A percentile compares a stretch with the other conserved stretches of the same genome.
Conservation (phyloP, 2,888 invertebrate genomes). For the Conomelus anceps region DNA sequence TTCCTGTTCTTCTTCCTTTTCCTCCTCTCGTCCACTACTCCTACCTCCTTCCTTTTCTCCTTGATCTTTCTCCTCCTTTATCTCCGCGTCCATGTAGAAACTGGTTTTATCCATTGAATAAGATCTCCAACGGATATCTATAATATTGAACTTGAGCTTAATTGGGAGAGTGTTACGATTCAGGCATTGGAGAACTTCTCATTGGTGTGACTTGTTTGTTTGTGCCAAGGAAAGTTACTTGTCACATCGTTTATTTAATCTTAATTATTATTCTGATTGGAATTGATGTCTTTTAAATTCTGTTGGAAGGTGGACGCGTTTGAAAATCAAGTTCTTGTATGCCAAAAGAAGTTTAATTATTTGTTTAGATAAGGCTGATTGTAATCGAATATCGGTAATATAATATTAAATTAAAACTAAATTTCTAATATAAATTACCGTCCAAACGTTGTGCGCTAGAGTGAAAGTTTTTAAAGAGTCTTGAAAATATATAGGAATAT, state of each 20-base stretch:
- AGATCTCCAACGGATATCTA: background rate
- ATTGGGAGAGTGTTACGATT: background rate
- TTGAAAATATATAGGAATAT: too few species aligned
- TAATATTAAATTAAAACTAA: too few species aligned
- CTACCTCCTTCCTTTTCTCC: background rate
- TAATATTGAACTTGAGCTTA: background rate
- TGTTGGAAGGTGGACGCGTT: background rate
- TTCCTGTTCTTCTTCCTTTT: background rate
- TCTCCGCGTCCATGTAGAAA: too few species aligned
- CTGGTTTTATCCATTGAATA: background rate
- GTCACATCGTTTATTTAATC: background rate
- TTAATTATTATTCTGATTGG: background rate
- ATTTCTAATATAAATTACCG: too few species aligned
- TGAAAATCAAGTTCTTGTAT: background rate
- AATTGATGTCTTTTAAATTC: background rate
- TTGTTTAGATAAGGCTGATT: too few species aligned
- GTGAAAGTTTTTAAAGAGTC: too few species aligned
- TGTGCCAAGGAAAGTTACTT: background rate
- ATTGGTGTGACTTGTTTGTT: background rate
- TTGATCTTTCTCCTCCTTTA: background rate
- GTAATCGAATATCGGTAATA: too few species aligned
- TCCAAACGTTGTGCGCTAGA: too few species aligned
- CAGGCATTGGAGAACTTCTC: too few species aligned
- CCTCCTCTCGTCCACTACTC: background rate
- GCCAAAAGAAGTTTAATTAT: background rate